These are phyloP conservation scores for Anas bahamensis DNA, from an alignment of 2,797 vertebrate species.

Conservation along the genomic window DNA sequence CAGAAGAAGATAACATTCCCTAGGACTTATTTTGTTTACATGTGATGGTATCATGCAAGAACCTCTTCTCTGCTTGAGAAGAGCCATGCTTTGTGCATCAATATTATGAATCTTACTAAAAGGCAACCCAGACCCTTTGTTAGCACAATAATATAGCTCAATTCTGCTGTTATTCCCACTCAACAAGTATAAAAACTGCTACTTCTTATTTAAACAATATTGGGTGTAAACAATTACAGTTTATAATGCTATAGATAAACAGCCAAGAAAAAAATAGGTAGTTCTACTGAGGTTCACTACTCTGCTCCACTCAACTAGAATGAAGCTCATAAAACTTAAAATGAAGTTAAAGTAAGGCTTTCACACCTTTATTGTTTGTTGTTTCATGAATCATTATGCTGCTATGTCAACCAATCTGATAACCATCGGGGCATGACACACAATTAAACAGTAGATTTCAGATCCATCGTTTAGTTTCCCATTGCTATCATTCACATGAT, in stretches of 20 bases:
- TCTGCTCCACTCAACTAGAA: not conserved
- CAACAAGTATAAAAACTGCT: not conserved
- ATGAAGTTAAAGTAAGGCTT: not conserved
- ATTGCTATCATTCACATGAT: not conserved
- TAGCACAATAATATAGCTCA: not conserved
- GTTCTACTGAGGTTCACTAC: not conserved
- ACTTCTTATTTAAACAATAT: not conserved
- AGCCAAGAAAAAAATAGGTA: not conserved
- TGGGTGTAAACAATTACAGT: not conserved
- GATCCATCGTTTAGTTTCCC: not conserved
- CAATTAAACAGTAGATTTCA: not conserved
- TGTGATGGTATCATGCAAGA: not conserved
- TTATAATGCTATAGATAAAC: accelerated
- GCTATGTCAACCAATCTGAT: not conserved
- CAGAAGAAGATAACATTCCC: not conserved
- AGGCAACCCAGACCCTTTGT: not conserved
- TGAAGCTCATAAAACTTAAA: not conserved
- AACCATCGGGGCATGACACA: not conserved
- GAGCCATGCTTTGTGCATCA: not conserved
- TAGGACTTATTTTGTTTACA: not conserved
- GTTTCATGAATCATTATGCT: not conserved
- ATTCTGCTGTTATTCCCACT: not conserved
- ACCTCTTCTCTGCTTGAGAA: not conserved
- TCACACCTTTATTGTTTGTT: not conserved
- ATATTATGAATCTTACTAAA: not conserved